Conservation (phyloP, 2,888 invertebrate species). For the Cheilosia variabilis region DNA sequence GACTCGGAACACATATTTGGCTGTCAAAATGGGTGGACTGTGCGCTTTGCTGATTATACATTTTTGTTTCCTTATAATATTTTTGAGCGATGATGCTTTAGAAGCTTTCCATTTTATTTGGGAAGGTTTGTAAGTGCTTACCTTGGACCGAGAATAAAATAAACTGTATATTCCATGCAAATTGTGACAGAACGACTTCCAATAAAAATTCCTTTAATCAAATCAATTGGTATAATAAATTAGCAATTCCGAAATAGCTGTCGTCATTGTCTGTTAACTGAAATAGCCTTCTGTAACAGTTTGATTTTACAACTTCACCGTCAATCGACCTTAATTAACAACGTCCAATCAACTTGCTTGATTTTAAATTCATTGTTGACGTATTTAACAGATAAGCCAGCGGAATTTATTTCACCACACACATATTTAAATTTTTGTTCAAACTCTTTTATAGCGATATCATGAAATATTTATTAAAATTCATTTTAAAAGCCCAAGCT, state of each 20-base stretch:
- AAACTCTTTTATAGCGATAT: neutral
- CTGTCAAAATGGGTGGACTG: neutral
- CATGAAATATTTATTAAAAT: constrained; percentile 2
- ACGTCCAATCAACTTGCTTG: neutral
- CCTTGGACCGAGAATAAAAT: too few species aligned
- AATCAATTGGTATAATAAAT: neutral
- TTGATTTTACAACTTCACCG: neutral
- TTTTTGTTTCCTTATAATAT: too few species aligned
- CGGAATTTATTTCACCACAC: neutral
- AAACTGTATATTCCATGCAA: too few species aligned
- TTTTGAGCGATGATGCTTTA: too few species aligned
- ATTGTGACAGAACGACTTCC: neutral
- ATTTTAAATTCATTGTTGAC: neutral
- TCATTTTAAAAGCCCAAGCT: neutral
- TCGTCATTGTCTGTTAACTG: constrained; percentile 2
- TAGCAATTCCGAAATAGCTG: neutral
- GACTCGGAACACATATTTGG: neutral
- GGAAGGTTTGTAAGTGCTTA: too few species aligned
- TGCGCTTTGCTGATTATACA: too few species aligned
- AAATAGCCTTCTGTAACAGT: constrained; percentile 11
- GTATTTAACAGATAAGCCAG: neutral
- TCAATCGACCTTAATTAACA: constrained; percentile 8
- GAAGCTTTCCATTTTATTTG: too few species aligned
- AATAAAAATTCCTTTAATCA: neutral
- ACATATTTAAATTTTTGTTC: neutral